Evolutionary conservation across 2,113 vertebrate genomes (phyloP).

Genomic region (Procapra przewalskii): DNA sequence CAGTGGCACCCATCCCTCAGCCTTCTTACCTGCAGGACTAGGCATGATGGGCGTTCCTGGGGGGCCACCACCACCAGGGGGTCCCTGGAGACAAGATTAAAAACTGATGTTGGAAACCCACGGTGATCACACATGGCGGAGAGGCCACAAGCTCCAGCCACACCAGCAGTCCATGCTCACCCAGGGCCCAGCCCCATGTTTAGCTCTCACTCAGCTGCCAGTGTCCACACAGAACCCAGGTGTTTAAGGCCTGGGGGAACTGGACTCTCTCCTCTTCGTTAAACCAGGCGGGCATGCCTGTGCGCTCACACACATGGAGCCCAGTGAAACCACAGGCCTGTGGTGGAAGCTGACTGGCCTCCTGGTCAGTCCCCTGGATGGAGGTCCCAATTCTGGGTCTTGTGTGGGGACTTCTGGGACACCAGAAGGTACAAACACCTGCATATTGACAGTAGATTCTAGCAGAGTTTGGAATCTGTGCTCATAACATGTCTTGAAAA

Average conservation of each 20-base stretch:
- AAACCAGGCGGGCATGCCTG: not conserved
- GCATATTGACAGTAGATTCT: not conserved
- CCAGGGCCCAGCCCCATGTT: not conserved
- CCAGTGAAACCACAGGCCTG: not conserved
- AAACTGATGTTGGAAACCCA: constrained; percentile 42
- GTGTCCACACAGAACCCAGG: not conserved
- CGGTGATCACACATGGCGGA: not conserved
- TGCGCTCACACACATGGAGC: rapidly evolving
- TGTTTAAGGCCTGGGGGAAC: not conserved
- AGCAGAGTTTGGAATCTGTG: not conserved
- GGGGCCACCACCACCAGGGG: constrained; percentile 95
- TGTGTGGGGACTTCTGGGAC: not conserved
- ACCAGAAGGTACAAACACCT: not conserved
- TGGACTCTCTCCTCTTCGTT: not conserved
- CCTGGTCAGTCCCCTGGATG: not conserved
- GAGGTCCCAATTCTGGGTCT: not conserved
- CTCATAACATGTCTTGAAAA: not conserved
- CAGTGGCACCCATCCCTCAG: not conserved
- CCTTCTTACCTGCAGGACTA: constrained; percentile 92
- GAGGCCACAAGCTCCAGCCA: not conserved
- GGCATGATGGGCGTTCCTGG: constrained; percentile 99
- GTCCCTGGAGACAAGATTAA: constrained; percentile 83
- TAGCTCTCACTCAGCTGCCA: not conserved
- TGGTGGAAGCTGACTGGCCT: rapidly evolving
- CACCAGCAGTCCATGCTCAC: not conserved